These are phyloP conservation scores for Coelinius sp. DNA, from an alignment of 2,888 invertebrate species.

Conservation along the genomic window DNA sequence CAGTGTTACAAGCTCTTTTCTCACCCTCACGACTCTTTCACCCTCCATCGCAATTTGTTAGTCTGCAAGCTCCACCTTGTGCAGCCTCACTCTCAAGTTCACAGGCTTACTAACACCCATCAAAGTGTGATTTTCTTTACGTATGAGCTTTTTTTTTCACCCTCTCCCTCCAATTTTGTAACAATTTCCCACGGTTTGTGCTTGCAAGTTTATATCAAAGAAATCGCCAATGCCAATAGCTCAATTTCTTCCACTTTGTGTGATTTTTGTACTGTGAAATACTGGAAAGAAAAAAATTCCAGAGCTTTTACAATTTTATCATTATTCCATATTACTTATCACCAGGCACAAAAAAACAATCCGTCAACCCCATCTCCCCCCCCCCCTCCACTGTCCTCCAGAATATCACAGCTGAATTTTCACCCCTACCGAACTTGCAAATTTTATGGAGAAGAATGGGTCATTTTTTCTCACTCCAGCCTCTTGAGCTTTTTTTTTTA, in stretches of 20 bases:
- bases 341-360: neutral
- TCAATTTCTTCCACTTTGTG: neutral
- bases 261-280: neutral
- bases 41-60: neutral
- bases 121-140: neutral
- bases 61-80: neutral
- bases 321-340: too few species aligned
- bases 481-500: slow-evolving; percentile 4
- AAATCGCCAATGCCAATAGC: neutral
- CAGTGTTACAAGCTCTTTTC: neutral
- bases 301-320: neutral
- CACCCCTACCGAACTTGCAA: neutral
- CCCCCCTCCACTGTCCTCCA: neutral
- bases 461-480: neutral
- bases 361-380: neutral
- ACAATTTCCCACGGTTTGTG: neutral
- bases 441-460: slow-evolving; percentile 10
- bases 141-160: neutral
- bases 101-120: neutral
- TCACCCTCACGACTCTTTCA: neutral
- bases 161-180: neutral
- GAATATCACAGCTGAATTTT: slow-evolving; percentile 9
- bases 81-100: neutral
- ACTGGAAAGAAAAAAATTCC: neutral
- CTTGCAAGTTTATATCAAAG: neutral